phyloP scores from a whole-genome alignment of 1,140 invertebrate species.

The Nasonia giraulti region DNA sequence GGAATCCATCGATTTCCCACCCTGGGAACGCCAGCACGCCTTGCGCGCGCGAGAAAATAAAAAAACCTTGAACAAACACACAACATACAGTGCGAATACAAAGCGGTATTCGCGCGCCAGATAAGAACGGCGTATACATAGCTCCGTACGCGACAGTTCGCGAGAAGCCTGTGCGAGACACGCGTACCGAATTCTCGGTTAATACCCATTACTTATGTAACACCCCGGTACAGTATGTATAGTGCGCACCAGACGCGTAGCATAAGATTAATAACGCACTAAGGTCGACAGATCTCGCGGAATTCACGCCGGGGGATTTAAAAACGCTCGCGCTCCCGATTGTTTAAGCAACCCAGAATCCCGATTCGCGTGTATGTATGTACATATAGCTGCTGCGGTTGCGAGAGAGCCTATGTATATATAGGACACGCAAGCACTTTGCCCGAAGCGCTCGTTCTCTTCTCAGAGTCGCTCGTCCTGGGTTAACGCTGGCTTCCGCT shows the following conservation, averaged over 20 bases:
- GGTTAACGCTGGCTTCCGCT: conserved; percentile 31
- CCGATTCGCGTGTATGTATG: not conserved
- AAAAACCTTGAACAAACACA: not conserved
- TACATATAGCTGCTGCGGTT: too few species aligned
- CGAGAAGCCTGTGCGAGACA: too few species aligned
- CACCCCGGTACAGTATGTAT: too few species aligned
- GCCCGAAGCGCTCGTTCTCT: conserved; percentile 8
- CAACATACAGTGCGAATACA: too few species aligned
- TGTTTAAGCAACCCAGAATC: conserved; percentile 22
- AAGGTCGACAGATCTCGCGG: too few species aligned
- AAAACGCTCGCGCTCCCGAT: not conserved
- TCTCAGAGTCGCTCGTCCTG: conserved; percentile 5
- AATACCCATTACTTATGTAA: too few species aligned
- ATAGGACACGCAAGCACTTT: not conserved
- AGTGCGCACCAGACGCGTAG: not conserved
- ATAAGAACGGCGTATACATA: too few species aligned
- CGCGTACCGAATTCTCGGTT: too few species aligned
- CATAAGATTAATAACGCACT: not conserved
- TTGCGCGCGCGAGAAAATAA: not conserved
- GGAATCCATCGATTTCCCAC: not conserved
- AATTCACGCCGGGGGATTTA: not conserved
- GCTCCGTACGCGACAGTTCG: too few species aligned
- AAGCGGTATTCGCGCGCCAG: too few species aligned
- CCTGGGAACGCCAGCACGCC: too few species aligned
- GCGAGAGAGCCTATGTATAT: too few species aligned